Base-by-base conservation (phyloP, 2,113 vertebrate genomes). In the Notarius lentiginosus region DNA sequence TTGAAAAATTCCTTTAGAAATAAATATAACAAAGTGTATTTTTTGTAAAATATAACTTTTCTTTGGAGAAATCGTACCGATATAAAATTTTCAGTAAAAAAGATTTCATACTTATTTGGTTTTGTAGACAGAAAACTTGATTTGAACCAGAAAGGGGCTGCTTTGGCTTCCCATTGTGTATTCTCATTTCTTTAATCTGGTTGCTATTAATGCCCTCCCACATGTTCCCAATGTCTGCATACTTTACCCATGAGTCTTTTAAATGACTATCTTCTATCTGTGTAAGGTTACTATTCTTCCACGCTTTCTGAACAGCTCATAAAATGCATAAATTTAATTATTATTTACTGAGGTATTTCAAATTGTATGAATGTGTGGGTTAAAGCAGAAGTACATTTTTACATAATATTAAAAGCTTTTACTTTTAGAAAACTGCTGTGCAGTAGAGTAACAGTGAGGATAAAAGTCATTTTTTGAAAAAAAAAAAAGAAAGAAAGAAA, bases 361-460 rank as follows among this genome's bases (percentile, higher is more conserved):
- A n/a, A 63, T 63, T 24, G 41, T 41, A 34, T 41, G 12, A 65
- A 73, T 55, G 6, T 72, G 63, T 27, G 1, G n/a, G 34, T 75
- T 34, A 84, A 84, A 61, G 12, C 55, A 84, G n/a, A 27, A 68
- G 20, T 76, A 84, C 60, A 61, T 20, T 10, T 51, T 75, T 84
- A n/a, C 55, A 61, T 75, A 84, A 84, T 75, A 24, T 49, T 61
- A 76, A 34, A 76, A 41, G 41, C 41, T 77, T 56, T 34, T 22
- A 8, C 9, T 51, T 34, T 55, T 65, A 65, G 22, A 65, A 65
- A 65, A 65, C 18, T 60, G 17, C 18, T 60, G 58, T 60, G 58
- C 17, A 60, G 58, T 17, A 20, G 58, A 60, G 58, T 60, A 60
- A 18, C 58, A 60, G 5, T 60, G 58, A 18, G 58, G 0, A 6